phyloP scores from a whole-genome alignment of 2,888 invertebrate genomes.

The Toxonevra muliebris region DNA sequence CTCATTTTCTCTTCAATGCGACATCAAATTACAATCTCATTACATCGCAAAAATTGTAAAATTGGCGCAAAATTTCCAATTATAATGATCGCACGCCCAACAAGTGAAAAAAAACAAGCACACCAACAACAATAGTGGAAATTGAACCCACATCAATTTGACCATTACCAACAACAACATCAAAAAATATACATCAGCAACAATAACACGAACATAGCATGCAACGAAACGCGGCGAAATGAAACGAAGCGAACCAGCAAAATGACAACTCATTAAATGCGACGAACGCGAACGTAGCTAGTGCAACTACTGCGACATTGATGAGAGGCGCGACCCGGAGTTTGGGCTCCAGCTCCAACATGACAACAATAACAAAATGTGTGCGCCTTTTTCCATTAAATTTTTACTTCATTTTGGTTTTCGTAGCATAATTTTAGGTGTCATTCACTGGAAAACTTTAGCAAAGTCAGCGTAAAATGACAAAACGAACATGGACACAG shows the following conservation, averaged over 20 bases:
- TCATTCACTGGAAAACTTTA: conserved; percentile 44
- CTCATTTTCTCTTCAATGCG: background rate
- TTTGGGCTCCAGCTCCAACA: conserved; percentile 18
- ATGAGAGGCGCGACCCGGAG: conserved; percentile 26
- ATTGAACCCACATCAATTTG: conserved; percentile 42
- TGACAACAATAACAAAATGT: conserved; percentile 2
- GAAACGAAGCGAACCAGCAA: conserved; percentile 14
- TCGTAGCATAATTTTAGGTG: conserved; percentile 57
- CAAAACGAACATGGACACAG: background rate
- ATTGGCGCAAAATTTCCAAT: conserved; percentile 27
- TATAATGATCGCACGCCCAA: conserved; percentile 21
- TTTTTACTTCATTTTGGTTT: conserved; percentile 22
- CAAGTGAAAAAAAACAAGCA: conserved; percentile 7
- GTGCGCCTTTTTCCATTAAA: conserved; percentile 31
- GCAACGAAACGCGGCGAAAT: conserved; percentile 26
- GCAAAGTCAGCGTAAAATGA: conserved; percentile 28
- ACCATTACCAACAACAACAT: conserved; percentile 34
- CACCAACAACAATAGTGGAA: conserved; percentile 8
- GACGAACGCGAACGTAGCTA: conserved; percentile 44
- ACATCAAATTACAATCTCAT: conserved; percentile 56
- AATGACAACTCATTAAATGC: conserved; percentile 56
- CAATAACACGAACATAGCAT: conserved; percentile 25
- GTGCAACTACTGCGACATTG: conserved; percentile 36
- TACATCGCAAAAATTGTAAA: conserved; percentile 41
- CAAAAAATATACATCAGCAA: conserved; percentile 8